Base-by-base conservation (phyloP, 2,113 vertebrate species). In the Chascanopsetta lugubris region DNA sequence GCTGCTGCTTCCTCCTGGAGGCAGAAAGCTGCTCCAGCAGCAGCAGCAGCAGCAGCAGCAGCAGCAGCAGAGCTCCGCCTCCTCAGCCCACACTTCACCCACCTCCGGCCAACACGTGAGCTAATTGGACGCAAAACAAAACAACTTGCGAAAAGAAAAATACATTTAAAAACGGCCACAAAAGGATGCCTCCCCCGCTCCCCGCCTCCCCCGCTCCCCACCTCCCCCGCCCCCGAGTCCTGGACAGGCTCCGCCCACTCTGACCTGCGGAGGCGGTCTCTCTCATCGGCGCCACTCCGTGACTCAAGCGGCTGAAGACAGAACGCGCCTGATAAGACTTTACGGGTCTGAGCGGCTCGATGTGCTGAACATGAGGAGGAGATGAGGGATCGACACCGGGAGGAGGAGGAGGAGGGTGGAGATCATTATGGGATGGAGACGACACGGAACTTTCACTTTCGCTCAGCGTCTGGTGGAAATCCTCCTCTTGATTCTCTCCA, bases 211-310 rank as follows among this genome's bases (percentile, higher is more conserved):
- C n/a, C n/a, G n/a, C n/a, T n/a, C n/a, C n/a, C n/a, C n/a, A n/a
- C n/a, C n/a, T n/a, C n/a, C n/a, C n/a, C n/a, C n/a, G n/a, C n/a
- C 38, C 56, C 63, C 8, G 48, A 55, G 59, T 68, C 34, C 65
- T 70, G 4, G 0, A 26, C 51, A 18, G 5, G 26, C n/a, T n/a
- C 40, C 60, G 68, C 62, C 71, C 34, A 57, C 75, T 66, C 56
- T 62, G 73, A 85, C 85, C 86, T 79, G 77, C 61, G 46, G 77
- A 82, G 79, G 84, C 46, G n/a, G 34, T 12, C 47, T 53, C 60
- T 62, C 53, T 11, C 6, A 5, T 32, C 4, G 29, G 3, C n/a
- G n/a, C n/a, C n/a, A n/a, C n/a, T n/a, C 45, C 71, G 22, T 80
- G 49, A 87, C 61, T 85, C 82, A 78, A 13, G n/a, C 27, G 0